Evolutionary conservation across 2,113 vertebrate species (phyloP).

Genomic region (Chaetodon auriga): DNA sequence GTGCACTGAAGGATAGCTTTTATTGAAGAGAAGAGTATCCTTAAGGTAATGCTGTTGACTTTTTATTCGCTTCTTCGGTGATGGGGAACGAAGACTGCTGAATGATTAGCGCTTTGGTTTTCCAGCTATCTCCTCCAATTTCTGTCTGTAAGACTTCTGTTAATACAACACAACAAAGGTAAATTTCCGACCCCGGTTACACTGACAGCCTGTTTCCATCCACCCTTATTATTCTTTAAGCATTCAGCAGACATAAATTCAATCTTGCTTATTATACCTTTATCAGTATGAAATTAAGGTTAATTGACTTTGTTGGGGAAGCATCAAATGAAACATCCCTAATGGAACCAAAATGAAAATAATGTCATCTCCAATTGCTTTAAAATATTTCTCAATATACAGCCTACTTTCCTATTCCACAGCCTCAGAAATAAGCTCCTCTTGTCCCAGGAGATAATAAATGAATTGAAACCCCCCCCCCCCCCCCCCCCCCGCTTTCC

Average conservation of each 20-base stretch:
- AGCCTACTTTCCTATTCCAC: slow-evolving; percentile 93
- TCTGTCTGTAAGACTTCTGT: slow-evolving; percentile 50
- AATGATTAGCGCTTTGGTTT: slow-evolving; percentile 71
- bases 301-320: slow-evolving; percentile 85
- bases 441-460: slow-evolving; percentile 99
- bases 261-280: slow-evolving; percentile 77
- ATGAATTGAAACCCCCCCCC: slow-evolving; percentile 94
- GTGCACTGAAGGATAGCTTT: slow-evolving; percentile 75
- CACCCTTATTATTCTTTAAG: slow-evolving; percentile 61
- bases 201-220: slow-evolving; percentile 48
- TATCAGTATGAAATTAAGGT: slow-evolving; percentile 81
- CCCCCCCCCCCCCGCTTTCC: slow-evolving; percentile 77
- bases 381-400: slow-evolving; percentile 87
- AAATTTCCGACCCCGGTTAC: slow-evolving; percentile 48
- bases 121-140: slow-evolving; percentile 68
- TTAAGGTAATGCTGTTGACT: slow-evolving; percentile 76
- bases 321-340: slow-evolving; percentile 76
- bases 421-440: slow-evolving; percentile 96
- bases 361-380: slow-evolving; percentile 84
- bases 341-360: slow-evolving; percentile 86
- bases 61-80: slow-evolving; percentile 67
- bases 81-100: slow-evolving; percentile 55
- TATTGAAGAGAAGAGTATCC: slow-evolving; percentile 75
- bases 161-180: slow-evolving; percentile 60
- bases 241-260: slow-evolving; percentile 68